Evolutionary conservation across 2,113 vertebrate genomes (phyloP).

Genomic region (Sclerurus mexicanus): DNA sequence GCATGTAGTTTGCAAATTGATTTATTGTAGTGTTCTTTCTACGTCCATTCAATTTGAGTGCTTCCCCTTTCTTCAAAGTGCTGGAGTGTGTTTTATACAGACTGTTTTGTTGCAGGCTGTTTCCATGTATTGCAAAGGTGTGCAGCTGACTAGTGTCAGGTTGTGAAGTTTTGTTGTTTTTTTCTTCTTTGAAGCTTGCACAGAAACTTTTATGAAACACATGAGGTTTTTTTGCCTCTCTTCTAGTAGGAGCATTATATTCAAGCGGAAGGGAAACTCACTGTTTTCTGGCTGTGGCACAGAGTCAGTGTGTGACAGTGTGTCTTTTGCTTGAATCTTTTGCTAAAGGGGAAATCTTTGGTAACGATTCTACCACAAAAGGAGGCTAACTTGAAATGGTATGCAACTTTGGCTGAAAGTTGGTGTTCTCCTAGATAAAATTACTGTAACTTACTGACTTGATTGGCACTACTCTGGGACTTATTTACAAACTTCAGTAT

Average conservation of each 20-base stretch:
- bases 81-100: not conserved
- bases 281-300: not conserved
- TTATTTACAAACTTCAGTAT: not conserved
- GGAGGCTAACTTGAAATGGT: not conserved
- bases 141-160: not conserved
- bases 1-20: not conserved
- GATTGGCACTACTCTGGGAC: not conserved
- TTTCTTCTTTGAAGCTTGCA: not conserved
- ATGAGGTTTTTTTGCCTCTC: rapidly evolving
- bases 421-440: not conserved
- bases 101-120: not conserved
- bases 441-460: not conserved
- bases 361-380: not conserved
- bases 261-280: not conserved
- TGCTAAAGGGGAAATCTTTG: not conserved
- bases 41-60: not conserved
- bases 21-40: not conserved
- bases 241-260: not conserved
- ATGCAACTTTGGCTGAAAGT: not conserved
- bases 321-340: not conserved
- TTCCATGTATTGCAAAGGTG: not conserved
- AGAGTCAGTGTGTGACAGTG: not conserved
- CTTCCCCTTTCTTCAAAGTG: not conserved
- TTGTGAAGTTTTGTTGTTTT: not conserved
- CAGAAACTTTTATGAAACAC: not conserved